These are phyloP conservation scores for Triplophysa yarkandensis DNA, from an alignment of 2,797 vertebrate species.

Conservation along the genomic window DNA sequence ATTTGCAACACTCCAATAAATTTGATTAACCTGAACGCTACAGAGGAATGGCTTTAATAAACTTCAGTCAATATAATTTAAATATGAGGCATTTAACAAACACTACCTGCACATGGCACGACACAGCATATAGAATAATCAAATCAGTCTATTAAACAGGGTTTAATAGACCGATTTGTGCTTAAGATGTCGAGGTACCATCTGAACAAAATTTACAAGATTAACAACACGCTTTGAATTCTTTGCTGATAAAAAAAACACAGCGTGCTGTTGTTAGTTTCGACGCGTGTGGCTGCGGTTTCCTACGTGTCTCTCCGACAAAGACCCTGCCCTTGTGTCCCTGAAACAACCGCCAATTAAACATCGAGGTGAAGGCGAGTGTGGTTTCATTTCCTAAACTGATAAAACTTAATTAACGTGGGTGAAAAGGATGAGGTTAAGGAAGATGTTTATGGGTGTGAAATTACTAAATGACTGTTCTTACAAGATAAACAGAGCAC, in stretches of 20 bases:
- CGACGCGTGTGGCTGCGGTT: slow-evolving; percentile 28
- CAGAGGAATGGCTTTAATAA: slow-evolving; percentile 55
- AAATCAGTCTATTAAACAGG: slow-evolving; percentile 48
- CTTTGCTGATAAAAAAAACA: slow-evolving; percentile 26
- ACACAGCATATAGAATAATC: slow-evolving; percentile 51
- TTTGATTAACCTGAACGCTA: slow-evolving; percentile 55
- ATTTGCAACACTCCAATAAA: slow-evolving; percentile 54
- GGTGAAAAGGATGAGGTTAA: slow-evolving; percentile 50
- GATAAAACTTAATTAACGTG: slow-evolving; percentile 62
- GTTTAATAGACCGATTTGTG: slow-evolving; percentile 8
- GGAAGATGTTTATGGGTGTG: slow-evolving; percentile 57
- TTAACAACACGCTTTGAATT: slow-evolving; percentile 31
- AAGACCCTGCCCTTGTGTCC: slow-evolving; percentile 35
- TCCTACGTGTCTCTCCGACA: slow-evolving; percentile 29
- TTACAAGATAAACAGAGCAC: slow-evolving; percentile 56
- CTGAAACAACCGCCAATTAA: slow-evolving; percentile 44
- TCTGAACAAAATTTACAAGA: slow-evolving; percentile 42
- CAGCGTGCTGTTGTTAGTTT: slow-evolving; percentile 19
- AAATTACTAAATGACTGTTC: slow-evolving; percentile 60
- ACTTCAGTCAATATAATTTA: slow-evolving; percentile 54
- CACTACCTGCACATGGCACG: slow-evolving; percentile 43
- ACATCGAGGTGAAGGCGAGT: slow-evolving; percentile 35
- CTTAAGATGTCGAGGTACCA: neutral
- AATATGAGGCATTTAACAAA: slow-evolving; percentile 53
- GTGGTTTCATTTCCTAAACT: slow-evolving; percentile 59